These are phyloP conservation scores for Brachylomia viminalis DNA, from an alignment of 2,888 invertebrate genomes.

Conservation along the genomic window DNA sequence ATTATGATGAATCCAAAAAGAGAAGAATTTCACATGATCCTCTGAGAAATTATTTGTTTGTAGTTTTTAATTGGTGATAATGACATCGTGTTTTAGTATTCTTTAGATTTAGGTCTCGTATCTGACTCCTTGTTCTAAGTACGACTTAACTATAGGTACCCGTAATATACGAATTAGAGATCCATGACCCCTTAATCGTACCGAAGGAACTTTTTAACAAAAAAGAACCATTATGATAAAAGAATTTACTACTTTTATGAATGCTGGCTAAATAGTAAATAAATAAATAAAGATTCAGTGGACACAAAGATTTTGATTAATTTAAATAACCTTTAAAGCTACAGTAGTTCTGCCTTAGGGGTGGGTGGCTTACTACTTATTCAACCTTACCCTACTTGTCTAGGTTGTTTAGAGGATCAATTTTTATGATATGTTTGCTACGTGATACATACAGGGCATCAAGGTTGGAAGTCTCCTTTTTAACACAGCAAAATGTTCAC, in stretches of 20 bases:
- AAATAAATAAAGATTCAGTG: neutral
- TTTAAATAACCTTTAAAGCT: neutral
- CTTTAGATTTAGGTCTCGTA: neutral
- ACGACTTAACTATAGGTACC: neutral
- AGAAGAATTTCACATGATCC: too few species aligned
- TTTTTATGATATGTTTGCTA: neutral
- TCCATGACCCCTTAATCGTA: neutral
- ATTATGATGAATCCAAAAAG: too few species aligned
- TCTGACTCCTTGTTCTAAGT: neutral
- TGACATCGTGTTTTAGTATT: constrained; percentile 3
- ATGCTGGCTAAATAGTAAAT: neutral
- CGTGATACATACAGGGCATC: neutral
- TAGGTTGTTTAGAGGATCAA: neutral
- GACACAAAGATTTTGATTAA: neutral
- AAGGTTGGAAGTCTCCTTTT: neutral
- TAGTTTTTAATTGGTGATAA: neutral
- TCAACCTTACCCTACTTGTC: too few species aligned
- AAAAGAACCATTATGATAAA: neutral
- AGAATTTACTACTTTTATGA: neutral
- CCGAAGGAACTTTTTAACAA: neutral
- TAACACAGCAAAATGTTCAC: neutral
- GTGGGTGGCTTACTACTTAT: neutral
- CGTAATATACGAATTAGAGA: too few species aligned
- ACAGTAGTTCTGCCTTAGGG: neutral
- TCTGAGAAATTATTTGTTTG: neutral